phyloP scores from a whole-genome alignment of 2,888 invertebrate species.

The Leucophenga montana region DNA sequence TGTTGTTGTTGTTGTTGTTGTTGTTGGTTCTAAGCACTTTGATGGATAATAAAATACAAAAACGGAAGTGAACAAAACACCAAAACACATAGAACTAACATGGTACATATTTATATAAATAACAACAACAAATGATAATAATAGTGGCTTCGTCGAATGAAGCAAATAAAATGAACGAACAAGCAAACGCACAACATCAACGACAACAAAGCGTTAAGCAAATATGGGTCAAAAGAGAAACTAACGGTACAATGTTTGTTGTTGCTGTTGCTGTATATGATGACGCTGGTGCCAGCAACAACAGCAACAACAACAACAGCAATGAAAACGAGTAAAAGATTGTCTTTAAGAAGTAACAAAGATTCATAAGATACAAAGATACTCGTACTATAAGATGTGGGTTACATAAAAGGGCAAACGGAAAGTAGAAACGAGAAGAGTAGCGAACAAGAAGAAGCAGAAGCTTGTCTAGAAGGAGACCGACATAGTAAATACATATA shows the following conservation, averaged over 20 bases:
- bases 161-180: conserved; percentile 19
- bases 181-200: conserved; percentile 33
- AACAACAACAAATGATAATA: not conserved
- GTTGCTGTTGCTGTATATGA: conserved; percentile 32
- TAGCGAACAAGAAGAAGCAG: conserved; percentile 37
- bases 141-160: conserved; percentile 11
- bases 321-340: conserved; percentile 39
- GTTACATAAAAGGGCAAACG: conserved; percentile 67
- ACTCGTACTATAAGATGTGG: conserved; percentile 56
- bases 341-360: conserved; percentile 41
- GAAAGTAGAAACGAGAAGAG: conserved; percentile 60
- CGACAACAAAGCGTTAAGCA: conserved; percentile 41
- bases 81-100: not conserved
- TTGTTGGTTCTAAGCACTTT: not conserved
- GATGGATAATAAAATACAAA: not conserved
- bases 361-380: conserved; percentile 25
- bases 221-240: conserved; percentile 72
- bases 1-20: not conserved
- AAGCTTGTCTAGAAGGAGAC: not conserved
- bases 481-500: no score
- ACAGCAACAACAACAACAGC: conserved; percentile 22
- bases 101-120: not conserved
- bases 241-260: conserved; percentile 61
- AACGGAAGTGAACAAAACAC: conserved; percentile 4
- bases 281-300: conserved; percentile 30